Evolutionary conservation across 2,113 vertebrate species (phyloP).

Genomic region (Anthoscopus minutus): DNA sequence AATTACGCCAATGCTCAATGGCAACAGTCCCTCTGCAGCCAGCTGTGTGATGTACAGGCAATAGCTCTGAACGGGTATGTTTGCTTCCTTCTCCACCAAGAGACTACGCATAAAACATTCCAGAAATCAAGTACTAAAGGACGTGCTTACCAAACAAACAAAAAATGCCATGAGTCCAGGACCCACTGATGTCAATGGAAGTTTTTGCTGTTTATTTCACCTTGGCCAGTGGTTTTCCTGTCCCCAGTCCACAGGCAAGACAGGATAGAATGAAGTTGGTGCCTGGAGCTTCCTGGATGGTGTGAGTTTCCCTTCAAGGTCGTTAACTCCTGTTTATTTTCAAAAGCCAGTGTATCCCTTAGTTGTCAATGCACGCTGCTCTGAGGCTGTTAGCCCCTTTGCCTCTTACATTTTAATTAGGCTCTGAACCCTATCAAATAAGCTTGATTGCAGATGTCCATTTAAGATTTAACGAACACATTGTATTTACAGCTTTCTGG

Average conservation of each 20-base stretch:
- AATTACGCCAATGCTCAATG: background rate
- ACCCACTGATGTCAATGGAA: background rate
- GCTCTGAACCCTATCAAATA: background rate
- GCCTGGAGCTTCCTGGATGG: background rate
- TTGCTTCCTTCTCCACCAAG: background rate
- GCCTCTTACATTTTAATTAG: background rate
- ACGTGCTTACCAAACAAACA: background rate
- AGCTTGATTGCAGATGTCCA: background rate
- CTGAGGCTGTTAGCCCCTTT: background rate
- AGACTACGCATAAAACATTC: background rate
- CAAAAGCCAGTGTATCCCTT: background rate
- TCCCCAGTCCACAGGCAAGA: background rate
- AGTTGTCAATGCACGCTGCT: background rate
- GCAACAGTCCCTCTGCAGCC: background rate
- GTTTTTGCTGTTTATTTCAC: background rate
- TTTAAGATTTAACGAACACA: background rate
- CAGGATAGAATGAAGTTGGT: background rate
- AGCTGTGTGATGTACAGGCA: background rate
- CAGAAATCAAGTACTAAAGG: background rate
- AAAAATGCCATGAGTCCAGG: background rate
- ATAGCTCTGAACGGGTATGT: background rate
- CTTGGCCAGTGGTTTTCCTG: background rate
- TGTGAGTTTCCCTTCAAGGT: background rate
- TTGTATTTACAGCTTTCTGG: background rate
- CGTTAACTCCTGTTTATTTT: background rate